Percentiles rank a stretch among this genome's conserved stretches.
Evolutionary conservation across 2,797 vertebrate genomes (phyloP).

Genomic region (Argentina silus): DNA sequence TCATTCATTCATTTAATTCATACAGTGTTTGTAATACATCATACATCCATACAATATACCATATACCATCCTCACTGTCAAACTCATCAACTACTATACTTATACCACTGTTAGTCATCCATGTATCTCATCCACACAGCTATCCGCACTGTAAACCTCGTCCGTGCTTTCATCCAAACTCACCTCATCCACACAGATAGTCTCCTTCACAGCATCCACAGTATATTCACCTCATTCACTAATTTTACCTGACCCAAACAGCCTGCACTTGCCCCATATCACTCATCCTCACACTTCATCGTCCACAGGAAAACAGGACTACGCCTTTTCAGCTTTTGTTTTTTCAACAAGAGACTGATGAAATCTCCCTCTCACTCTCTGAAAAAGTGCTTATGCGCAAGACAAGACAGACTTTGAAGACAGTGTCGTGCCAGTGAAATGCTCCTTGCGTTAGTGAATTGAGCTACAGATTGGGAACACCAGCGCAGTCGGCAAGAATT

Average conservation of each 20-base stretch:
- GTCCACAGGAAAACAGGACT: neutral
- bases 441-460: neutral
- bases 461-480: neutral
- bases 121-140: neutral
- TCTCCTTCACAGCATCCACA: neutral
- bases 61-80: no score
- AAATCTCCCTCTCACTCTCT: neutral
- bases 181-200: neutral
- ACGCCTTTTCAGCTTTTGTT: neutral
- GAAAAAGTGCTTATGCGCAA: slow-evolving; percentile 2
- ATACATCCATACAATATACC: neutral
- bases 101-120: neutral
- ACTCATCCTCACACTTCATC: neutral
- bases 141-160: neutral
- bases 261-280: neutral
- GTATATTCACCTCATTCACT: neutral
- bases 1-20: neutral
- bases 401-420: neutral
- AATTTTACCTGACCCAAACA: neutral
- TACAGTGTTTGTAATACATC: neutral
- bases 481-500: neutral
- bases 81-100: no score
- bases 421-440: neutral
- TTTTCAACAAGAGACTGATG: neutral
- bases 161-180: neutral